These are phyloP conservation scores for Athripsodes cinereus DNA, from an alignment of 2,888 invertebrate species.

Conservation along the genomic window DNA sequence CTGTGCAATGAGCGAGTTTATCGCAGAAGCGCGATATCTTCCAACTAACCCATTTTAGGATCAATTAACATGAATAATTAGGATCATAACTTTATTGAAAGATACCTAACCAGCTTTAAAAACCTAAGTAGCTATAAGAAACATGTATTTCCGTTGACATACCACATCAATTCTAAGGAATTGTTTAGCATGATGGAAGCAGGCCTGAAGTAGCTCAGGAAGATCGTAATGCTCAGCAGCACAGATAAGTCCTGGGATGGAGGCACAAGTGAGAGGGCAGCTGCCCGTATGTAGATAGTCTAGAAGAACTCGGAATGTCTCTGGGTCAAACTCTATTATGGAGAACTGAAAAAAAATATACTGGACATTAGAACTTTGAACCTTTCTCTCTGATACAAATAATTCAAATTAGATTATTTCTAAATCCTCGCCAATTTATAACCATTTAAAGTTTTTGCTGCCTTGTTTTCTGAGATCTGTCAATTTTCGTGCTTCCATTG, in stretches of 20 bases:
- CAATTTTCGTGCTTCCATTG: no score
- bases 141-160: conserved; percentile 15
- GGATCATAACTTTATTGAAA: background rate
- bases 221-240: conserved; percentile 93
- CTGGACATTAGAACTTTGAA: no score
- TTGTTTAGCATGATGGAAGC: conserved; percentile 93
- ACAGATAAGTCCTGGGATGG: conserved; percentile 88
- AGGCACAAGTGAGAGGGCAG: conserved; percentile 85
- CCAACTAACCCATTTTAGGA: no score
- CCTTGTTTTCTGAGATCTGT: no score
- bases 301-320: conserved; percentile 83
- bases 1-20: no score
- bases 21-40: no score
- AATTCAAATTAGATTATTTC: no score
- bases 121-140: background rate
- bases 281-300: conserved; percentile 92
- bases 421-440: no score
- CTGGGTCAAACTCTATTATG: conserved; percentile 92
- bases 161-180: conserved; percentile 88
- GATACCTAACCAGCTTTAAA: no score
- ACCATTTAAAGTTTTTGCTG: no score
- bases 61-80: no score
- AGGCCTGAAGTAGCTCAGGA: conserved; percentile 86
- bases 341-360: conserved; percentile 61
- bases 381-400: no score